Evolutionary conservation across 2,113 vertebrate species (phyloP), one percentile per base, ranked within the genome.

Genomic region (Pongo pygmaeus): DNA sequence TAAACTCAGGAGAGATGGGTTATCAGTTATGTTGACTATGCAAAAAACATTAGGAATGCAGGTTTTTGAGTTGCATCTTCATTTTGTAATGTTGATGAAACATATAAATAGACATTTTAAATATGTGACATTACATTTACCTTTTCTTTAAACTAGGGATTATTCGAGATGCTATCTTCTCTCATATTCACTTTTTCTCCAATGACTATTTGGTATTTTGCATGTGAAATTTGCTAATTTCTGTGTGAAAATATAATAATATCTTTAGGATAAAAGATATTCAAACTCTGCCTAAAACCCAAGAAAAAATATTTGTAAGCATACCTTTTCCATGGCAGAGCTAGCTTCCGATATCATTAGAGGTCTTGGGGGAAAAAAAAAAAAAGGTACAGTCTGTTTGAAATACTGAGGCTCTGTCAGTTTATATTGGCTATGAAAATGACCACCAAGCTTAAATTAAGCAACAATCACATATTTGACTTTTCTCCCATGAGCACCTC

Each of bases 391-490:
- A 79, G 14, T 48, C 43, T 84, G 27, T 89, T 43, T 64, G 57
- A 90, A 87, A 79, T 6, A 48, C 14, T 5, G 23, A 30, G 38
- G 25, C 8, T 89, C 22, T 59, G 32, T 64, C 40, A 94, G 7
- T 80, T 84, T 81, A 59, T 72, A n/a, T 25, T 70, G 83, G 32
- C 46, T 92, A 25, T 86, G 46, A 79, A 94, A 97, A 87, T 69
- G 40, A 75, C 30, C n/a, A 79, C 10, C 35, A 81, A 4, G 17
- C 18, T 74, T 52, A 92, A 87, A 81, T 83, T 32, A 85, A 95
- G 67, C 40, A 61, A 61, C 25, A 61, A 67, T 64, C 35, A 67
- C 16, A 30, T 46, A 84, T 93, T 88, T 89, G 16, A 25, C 32
- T 50, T 18, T 61, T 5, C 50, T 84, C 6, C 9, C 57, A 3